Evolutionary conservation across 1,140 invertebrate genomes (phyloP).

Genomic region (Pararge aegeria): DNA sequence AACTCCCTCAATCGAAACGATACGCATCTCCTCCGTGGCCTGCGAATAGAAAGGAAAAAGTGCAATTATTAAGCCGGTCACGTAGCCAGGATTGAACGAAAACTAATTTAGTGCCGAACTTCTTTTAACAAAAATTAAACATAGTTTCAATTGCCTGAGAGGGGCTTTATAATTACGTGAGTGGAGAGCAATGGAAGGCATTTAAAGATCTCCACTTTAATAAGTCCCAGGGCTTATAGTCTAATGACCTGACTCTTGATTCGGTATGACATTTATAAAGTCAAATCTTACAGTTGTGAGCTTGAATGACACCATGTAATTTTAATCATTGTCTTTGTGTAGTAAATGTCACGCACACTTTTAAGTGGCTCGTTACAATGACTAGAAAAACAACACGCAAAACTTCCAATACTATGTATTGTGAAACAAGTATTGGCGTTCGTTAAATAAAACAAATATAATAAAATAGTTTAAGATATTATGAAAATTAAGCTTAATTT

Average conservation of each 20-base stretch:
- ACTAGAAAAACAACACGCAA: too few species aligned
- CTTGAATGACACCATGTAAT: too few species aligned
- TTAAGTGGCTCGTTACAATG: too few species aligned
- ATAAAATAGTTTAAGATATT: too few species aligned
- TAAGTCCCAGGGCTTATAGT: background rate
- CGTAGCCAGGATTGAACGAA: slow-evolving; percentile 58
- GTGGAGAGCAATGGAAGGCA: background rate
- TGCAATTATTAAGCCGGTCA: slow-evolving; percentile 69
- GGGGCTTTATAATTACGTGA: background rate
- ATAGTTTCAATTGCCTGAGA: slow-evolving; percentile 29
- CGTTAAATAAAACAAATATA: too few species aligned
- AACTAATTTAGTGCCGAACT: slow-evolving; percentile 65
- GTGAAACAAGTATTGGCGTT: too few species aligned
- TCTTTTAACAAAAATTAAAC: slow-evolving; percentile 54
- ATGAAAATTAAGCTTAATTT: too few species aligned
- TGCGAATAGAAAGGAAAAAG: slow-evolving; percentile 47
- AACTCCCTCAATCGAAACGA: slow-evolving; percentile 61
- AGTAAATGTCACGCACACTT: too few species aligned
- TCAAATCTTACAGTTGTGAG: too few species aligned
- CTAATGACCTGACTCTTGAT: background rate
- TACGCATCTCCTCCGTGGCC: slow-evolving; percentile 61
- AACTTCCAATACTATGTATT: too few species aligned
- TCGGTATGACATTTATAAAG: too few species aligned
- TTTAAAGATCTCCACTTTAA: background rate
- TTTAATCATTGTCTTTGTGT: too few species aligned